Evolutionary conservation across 2,113 vertebrate species (phyloP).

Genomic region (Cinclus mexicanus): DNA sequence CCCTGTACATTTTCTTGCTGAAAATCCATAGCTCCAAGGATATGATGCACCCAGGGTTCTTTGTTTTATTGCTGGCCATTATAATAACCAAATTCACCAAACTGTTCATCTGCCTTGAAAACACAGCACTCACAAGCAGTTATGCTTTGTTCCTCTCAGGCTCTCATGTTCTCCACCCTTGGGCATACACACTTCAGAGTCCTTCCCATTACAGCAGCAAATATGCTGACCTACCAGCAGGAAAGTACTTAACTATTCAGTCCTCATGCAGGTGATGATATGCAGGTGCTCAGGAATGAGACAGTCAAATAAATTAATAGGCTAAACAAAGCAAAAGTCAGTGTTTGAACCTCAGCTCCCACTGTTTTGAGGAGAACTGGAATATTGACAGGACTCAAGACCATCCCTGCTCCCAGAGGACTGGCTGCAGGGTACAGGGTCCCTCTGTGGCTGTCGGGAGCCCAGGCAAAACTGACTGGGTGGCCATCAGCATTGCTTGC

Average conservation of each 20-base stretch:
- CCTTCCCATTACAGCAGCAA: neutral
- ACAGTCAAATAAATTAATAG: neutral
- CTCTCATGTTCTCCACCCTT: neutral
- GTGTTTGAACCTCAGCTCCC: neutral
- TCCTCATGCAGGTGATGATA: neutral
- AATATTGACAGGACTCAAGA: neutral
- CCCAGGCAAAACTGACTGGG: neutral
- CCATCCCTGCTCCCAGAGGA: neutral
- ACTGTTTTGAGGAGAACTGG: neutral
- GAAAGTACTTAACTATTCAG: neutral
- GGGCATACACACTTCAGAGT: neutral
- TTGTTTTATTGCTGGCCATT: neutral
- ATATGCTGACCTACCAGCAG: neutral
- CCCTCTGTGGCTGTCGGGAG: neutral
- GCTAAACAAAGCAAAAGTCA: neutral
- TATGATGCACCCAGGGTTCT: fast-evolving
- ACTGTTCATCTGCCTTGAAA: neutral
- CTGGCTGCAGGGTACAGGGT: neutral
- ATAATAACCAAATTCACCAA: neutral
- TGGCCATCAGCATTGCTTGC: neutral
- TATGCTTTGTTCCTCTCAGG: neutral
- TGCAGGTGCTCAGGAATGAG: neutral
- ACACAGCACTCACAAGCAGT: neutral
- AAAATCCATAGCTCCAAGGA: neutral
- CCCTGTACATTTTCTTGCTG: neutral